These are phyloP conservation scores for Tinamus guttatus DNA, from an alignment of 2,113 vertebrate genomes.

Conservation along the genomic window DNA sequence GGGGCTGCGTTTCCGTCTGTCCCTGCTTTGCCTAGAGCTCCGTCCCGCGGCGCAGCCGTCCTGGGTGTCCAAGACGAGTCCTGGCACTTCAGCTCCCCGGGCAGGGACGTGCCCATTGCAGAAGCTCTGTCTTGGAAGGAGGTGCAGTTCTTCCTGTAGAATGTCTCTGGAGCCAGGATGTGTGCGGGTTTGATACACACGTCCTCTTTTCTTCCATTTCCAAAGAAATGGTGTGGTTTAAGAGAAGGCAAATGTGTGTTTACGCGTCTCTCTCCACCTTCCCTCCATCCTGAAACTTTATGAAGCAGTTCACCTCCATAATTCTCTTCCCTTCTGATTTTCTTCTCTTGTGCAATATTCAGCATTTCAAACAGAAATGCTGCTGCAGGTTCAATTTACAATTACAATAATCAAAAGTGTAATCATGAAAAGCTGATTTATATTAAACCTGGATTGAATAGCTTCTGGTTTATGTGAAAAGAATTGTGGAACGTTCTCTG, in stretches of 20 bases:
- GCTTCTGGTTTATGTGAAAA: background rate
- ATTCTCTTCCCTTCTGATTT: background rate
- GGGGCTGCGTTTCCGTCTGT: background rate
- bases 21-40: accelerated
- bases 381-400: background rate
- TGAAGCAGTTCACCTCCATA: background rate
- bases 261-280: background rate
- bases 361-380: background rate
- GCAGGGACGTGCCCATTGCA: background rate
- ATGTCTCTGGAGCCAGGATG: background rate
- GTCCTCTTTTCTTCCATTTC: background rate
- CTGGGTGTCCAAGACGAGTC: background rate
- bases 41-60: background rate
- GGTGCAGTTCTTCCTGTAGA: background rate
- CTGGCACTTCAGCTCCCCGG: background rate
- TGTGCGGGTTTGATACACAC: background rate
- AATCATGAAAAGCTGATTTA: background rate
- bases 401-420: background rate
- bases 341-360: background rate
- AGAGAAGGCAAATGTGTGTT: background rate
- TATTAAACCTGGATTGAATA: background rate
- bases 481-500: background rate
- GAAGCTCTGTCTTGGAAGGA: background rate
- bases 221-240: background rate
- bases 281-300: background rate